Percentiles rank a stretch among this genome's conserved stretches.
Conservation (phyloP, 2,113 vertebrate species). For the Rallus limicola region DNA sequence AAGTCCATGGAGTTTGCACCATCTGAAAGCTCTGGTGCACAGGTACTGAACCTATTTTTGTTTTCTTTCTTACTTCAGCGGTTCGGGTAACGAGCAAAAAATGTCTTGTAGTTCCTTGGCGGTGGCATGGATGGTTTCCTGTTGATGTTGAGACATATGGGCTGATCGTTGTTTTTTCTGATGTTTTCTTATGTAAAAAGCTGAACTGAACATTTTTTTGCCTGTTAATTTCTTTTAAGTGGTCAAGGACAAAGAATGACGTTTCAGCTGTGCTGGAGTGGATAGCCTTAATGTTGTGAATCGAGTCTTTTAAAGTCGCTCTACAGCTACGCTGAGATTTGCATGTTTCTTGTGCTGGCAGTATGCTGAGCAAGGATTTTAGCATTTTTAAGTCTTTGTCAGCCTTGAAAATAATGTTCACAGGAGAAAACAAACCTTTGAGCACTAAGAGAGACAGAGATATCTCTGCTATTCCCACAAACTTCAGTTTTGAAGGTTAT, state of each 20-base stretch:
- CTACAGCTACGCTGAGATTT: neutral
- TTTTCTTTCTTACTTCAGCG: neutral
- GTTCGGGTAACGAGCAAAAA: neutral
- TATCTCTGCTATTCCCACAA: neutral
- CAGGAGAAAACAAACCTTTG: slow-evolving; percentile 3
- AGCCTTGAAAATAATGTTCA: slow-evolving; percentile 1
- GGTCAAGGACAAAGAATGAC: neutral
- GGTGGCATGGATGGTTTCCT: neutral
- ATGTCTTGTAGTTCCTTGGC: neutral
- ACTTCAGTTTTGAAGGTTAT: slow-evolving; percentile 8
- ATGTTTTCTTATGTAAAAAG: neutral
- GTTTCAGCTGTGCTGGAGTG: neutral
- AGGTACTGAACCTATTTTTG: slow-evolving; percentile 79
- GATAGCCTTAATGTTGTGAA: neutral
- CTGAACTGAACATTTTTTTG: neutral
- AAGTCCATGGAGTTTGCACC: slow-evolving; percentile 97
- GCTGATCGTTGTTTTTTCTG: neutral
- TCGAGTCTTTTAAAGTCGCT: neutral
- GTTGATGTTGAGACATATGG: neutral
- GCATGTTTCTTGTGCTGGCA: neutral
- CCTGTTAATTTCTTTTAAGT: neutral
- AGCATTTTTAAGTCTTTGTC: neutral
- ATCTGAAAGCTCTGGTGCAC: slow-evolving; percentile 83
- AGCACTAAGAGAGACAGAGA: neutral
- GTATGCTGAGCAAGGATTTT: neutral